These are phyloP conservation scores for Carposina sasakii DNA, from an alignment of 1,140 invertebrate species.

Conservation along the genomic window DNA sequence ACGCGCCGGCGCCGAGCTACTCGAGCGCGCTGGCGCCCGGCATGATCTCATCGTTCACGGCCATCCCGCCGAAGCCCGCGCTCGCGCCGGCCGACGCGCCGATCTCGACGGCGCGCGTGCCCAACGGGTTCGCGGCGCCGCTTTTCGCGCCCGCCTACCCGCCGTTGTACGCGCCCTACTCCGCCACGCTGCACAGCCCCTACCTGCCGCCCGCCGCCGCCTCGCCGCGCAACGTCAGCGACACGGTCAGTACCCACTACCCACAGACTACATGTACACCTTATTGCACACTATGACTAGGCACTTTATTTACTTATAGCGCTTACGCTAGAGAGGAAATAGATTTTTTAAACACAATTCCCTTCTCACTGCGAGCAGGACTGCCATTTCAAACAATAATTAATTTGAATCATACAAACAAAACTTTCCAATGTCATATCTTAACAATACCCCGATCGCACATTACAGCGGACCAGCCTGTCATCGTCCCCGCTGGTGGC, in stretches of 20 bases:
- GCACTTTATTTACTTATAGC: background rate
- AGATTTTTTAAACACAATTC: slow-evolving; percentile 1
- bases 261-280: too few species aligned
- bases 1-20: slow-evolving; percentile 23
- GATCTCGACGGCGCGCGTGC: slow-evolving; percentile 33
- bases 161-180: slow-evolving; percentile 82
- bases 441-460: background rate
- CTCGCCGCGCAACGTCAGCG: slow-evolving; percentile 75
- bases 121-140: slow-evolving; percentile 55
- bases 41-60: slow-evolving; percentile 33
- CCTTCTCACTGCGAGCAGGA: background rate
- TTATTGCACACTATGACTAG: background rate
- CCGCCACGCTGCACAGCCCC: slow-evolving; percentile 77
- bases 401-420: slow-evolving; percentile 1
- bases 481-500: slow-evolving; percentile 69
- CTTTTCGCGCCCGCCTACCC: slow-evolving; percentile 77
- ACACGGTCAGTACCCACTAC: slow-evolving; percentile 74
- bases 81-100: slow-evolving; percentile 38
- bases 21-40: slow-evolving; percentile 37
- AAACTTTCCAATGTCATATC: background rate
- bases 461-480: slow-evolving; percentile 64
- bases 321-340: too few species aligned
- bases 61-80: slow-evolving; percentile 20
- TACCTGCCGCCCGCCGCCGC: slow-evolving; percentile 78
- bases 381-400: background rate